Conservation (phyloP, 2,797 vertebrate species). For the Crocidura indochinensis region DNA sequence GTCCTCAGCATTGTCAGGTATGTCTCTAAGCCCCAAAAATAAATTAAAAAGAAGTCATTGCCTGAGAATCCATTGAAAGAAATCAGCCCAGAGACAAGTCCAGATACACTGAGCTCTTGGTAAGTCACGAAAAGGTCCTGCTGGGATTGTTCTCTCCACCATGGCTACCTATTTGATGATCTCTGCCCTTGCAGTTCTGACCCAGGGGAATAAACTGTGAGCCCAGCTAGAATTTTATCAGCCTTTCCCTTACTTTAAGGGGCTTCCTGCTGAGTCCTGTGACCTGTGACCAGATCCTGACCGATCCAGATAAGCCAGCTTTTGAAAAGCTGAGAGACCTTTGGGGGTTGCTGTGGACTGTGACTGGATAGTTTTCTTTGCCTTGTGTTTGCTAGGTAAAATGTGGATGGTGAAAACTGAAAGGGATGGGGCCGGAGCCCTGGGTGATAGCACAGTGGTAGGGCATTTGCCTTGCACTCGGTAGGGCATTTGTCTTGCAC, state of each 20-base stretch:
- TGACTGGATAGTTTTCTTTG: neutral
- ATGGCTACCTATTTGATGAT: neutral
- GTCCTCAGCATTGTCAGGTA: neutral
- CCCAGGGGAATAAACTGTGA: constrained; percentile 26
- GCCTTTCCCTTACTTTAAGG: constrained; percentile 22
- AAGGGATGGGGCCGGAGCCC: neutral
- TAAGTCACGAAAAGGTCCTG: neutral
- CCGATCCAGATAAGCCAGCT: neutral
- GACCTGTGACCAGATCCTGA: constrained; percentile 1
- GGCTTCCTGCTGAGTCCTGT: constrained; percentile 24
- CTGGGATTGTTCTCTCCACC: neutral
- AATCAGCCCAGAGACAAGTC: constrained; percentile 2
- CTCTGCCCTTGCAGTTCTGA: constrained; percentile 23
- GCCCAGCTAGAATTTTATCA: constrained; percentile 5
- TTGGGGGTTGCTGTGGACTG: neutral
- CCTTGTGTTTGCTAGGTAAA: neutral
- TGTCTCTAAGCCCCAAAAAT: constrained; percentile 15
- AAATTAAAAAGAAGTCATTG: no score
- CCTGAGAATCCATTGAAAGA: neutral
- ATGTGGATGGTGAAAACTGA: neutral
- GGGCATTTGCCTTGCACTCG: neutral
- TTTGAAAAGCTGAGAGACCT: constrained; percentile 22
- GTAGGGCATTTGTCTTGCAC: neutral
- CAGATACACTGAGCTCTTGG: constrained; percentile 12
- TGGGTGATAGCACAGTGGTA: neutral